Conservation (phyloP, 2,888 invertebrate species). For the Latrodectus elegans region DNA sequence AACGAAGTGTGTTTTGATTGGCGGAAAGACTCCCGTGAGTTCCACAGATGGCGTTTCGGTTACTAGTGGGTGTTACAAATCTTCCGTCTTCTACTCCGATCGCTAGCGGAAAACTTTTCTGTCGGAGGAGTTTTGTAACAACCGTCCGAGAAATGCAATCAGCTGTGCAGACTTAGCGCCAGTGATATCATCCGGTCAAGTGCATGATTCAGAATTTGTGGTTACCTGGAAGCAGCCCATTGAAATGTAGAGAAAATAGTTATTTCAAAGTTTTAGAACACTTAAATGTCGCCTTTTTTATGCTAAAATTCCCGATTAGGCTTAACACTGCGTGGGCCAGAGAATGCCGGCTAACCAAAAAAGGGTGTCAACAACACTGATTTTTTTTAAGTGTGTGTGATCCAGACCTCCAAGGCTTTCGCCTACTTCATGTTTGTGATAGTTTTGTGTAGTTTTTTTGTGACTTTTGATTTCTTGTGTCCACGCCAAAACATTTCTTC, state of each 20-base stretch:
- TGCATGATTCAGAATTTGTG: slow-evolving; percentile 40
- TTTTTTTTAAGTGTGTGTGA: slow-evolving; percentile 53
- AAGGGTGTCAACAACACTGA: slow-evolving; percentile 67
- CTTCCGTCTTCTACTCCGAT: not conserved
- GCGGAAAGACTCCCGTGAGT: slow-evolving; percentile 32
- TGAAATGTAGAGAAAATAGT: slow-evolving; percentile 34
- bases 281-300: slow-evolving; percentile 21
- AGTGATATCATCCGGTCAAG: slow-evolving; percentile 35
- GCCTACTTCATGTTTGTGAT: slow-evolving; percentile 57
- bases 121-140: slow-evolving; percentile 41
- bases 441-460: slow-evolving; percentile 25
- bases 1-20: slow-evolving; percentile 27
- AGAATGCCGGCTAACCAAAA: slow-evolving; percentile 64
- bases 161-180: slow-evolving; percentile 46
- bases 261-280: not conserved
- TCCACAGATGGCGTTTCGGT: slow-evolving; percentile 53
- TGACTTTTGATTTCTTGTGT: slow-evolving; percentile 18
- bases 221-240: not conserved
- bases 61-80: slow-evolving; percentile 31
- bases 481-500: slow-evolving; percentile 34
- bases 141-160: slow-evolving; percentile 13
- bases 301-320: slow-evolving; percentile 55
- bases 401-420: slow-evolving; percentile 54
- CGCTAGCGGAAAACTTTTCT: slow-evolving; percentile 26
- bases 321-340: slow-evolving; percentile 52